Conservation (phyloP, 1,140 invertebrate species). For the Drosophila pachea region DNA sequence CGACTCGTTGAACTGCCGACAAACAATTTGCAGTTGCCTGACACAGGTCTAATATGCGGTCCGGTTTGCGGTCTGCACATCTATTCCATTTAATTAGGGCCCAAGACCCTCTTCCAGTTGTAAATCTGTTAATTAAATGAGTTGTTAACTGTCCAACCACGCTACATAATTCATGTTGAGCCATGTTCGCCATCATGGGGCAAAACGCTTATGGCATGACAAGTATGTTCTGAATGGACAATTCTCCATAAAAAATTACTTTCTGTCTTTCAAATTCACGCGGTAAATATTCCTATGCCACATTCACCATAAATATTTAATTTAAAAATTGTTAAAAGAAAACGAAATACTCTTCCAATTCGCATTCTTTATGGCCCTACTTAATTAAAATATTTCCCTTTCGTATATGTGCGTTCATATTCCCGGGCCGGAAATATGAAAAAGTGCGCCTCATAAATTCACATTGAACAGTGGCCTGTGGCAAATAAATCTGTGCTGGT, state of each 20-base stretch:
- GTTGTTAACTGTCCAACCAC: constrained; percentile 3
- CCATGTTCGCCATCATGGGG: background rate
- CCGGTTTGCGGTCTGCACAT: background rate
- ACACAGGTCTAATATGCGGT: constrained; percentile 27
- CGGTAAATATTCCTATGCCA: background rate
- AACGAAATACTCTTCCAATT: background rate
- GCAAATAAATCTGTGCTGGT: constrained; percentile 40
- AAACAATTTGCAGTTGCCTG: constrained; percentile 51
- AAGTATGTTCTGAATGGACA: too few relatives aligned
- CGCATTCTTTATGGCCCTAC: constrained; percentile 13
- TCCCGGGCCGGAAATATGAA: constrained; percentile 20
- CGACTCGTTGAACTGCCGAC: constrained; percentile 63
- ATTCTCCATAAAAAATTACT: too few relatives aligned
- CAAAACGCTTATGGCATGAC: background rate
- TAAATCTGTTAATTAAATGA: constrained; percentile 18
- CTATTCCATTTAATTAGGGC: constrained; percentile 7
- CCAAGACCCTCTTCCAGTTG: background rate
- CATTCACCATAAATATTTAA: background rate
- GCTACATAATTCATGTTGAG: background rate
- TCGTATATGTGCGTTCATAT: background rate
- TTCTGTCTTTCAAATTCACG: too few relatives aligned
- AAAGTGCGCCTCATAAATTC: constrained; percentile 41
- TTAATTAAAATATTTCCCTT: constrained; percentile 40
- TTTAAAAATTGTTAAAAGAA: background rate
- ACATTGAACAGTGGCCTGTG: constrained; percentile 22